Evolutionary conservation across 2,113 vertebrate genomes (phyloP).

Genomic region (Serinus canaria): DNA sequence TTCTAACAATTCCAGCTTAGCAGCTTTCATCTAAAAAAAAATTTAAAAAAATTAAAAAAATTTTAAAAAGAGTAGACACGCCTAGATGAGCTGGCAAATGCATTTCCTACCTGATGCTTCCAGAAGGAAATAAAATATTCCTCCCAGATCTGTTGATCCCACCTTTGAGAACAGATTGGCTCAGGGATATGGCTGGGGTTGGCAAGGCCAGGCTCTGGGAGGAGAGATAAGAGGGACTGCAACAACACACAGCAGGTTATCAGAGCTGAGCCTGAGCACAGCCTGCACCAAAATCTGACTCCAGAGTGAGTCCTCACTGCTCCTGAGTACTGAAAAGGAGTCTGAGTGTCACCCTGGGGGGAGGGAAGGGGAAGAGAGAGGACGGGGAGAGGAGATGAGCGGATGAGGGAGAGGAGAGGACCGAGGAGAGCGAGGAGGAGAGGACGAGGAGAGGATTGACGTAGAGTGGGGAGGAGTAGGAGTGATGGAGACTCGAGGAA

Average conservation of each 20-base stretch:
- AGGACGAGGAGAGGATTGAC: neutral
- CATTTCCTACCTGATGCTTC: neutral
- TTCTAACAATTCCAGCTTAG: neutral
- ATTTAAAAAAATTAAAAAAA: neutral
- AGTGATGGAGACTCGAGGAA: too few relatives aligned
- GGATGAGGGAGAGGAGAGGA: too few relatives aligned
- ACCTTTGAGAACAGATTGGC: neutral
- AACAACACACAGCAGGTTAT: neutral
- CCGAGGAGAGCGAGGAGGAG: too few relatives aligned
- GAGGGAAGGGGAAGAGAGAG: fast-evolving
- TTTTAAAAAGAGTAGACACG: neutral
- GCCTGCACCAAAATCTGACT: neutral
- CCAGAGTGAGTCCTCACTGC: neutral
- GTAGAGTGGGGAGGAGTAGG: too few relatives aligned
- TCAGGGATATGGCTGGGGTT: neutral
- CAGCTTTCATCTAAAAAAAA: neutral
- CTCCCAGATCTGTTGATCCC: neutral
- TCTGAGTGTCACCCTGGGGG: neutral
- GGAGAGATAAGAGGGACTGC: neutral
- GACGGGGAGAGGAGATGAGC: too few relatives aligned
- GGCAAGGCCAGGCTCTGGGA: neutral
- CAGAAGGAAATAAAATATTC: neutral
- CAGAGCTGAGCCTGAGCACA: neutral
- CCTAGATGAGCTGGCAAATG: neutral
- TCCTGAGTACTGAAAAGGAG: neutral